Conservation (phyloP, 2,113 vertebrate species). For the Pristiophorus japonicus region DNA sequence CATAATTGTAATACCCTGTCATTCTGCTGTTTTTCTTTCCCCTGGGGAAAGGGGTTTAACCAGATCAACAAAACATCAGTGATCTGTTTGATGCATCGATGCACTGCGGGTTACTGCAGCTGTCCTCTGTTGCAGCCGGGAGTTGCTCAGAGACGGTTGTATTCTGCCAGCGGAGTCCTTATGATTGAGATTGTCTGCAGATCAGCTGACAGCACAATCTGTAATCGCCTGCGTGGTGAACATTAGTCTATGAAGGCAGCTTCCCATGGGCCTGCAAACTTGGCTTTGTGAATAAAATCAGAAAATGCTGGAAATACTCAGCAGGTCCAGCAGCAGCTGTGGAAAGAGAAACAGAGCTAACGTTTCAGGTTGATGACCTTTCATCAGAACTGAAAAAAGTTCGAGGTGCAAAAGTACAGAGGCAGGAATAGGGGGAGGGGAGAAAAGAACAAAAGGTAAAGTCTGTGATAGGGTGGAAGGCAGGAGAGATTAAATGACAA, state of each 20-base stretch:
- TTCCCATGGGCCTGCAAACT: not conserved
- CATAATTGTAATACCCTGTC: not conserved
- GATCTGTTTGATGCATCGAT: not conserved
- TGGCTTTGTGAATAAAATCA: not conserved
- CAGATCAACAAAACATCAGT: not conserved
- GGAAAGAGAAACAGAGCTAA: no score
- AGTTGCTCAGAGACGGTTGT: not conserved
- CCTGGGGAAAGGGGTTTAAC: not conserved
- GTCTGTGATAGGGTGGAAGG: not conserved
- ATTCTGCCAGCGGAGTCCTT: not conserved
- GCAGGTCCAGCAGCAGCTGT: not conserved
- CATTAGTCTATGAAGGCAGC: not conserved
- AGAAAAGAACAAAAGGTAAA: not conserved
- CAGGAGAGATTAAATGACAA: no score
- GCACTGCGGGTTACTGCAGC: not conserved
- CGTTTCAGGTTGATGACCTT: not conserved
- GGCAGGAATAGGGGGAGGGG: no score
- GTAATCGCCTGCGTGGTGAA: not conserved
- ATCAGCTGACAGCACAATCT: not conserved
- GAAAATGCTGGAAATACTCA: not conserved
- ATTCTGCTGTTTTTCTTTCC: not conserved
- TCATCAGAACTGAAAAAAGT: not conserved
- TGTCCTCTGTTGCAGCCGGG: not conserved
- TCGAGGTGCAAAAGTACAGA: not conserved
- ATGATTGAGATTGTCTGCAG: not conserved